Evolutionary conservation across 2,888 invertebrate genomes (phyloP).

Genomic region (Acleris sparsana): DNA sequence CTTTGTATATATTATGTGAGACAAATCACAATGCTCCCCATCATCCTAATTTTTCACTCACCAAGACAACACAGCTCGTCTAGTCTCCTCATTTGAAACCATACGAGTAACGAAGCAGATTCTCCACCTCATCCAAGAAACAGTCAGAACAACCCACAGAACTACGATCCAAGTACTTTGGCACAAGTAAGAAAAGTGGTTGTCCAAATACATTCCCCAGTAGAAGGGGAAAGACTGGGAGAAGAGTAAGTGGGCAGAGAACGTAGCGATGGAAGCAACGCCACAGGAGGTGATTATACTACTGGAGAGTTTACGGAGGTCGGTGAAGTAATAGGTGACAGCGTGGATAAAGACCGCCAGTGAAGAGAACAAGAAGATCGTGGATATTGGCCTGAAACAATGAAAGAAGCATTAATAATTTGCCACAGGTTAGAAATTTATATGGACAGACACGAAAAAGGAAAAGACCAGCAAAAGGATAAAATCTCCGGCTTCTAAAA

Average conservation of each 20-base stretch:
- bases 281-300: slow-evolving; percentile 15
- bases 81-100: neutral
- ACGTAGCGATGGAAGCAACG: slow-evolving; percentile 22
- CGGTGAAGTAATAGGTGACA: slow-evolving; percentile 21
- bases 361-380: slow-evolving; percentile 24
- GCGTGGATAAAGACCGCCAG: slow-evolving; percentile 5
- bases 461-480: too few species aligned
- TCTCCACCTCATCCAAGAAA: slow-evolving; percentile 14
- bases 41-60: neutral
- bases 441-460: too few species aligned
- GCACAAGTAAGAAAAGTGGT: slow-evolving; percentile 30
- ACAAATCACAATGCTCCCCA: too few species aligned
- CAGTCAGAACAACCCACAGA: slow-evolving; percentile 23
- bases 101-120: neutral
- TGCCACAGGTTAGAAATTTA: too few species aligned
- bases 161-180: slow-evolving; percentile 29
- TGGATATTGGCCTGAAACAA: slow-evolving; percentile 37
- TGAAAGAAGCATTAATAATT: neutral
- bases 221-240: slow-evolving; percentile 29
- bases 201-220: slow-evolving; percentile 8
- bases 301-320: slow-evolving; percentile 5
- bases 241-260: slow-evolving; percentile 31
- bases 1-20: too few species aligned
- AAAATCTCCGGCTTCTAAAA: too few species aligned
- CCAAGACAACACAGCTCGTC: slow-evolving; percentile 6